Evolutionary conservation across 2,888 invertebrate genomes (phyloP), one percentile per base, ranked within the genome.

Genomic region (Drosophila kanekoi): DNA sequence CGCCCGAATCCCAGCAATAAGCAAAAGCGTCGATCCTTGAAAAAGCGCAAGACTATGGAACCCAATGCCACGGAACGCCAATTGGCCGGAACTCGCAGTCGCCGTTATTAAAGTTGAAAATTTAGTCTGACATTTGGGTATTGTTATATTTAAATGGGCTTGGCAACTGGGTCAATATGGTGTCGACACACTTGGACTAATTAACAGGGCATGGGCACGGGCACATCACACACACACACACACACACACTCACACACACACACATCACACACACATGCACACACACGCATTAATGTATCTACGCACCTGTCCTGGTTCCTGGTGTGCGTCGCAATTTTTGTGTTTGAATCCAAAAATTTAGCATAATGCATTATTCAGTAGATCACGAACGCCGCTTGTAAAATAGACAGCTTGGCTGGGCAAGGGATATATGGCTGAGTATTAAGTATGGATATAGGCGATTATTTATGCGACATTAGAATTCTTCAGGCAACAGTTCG

Each of bases 281-380:
- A 3, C 60, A 71, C 41, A 38, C 57, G n/a, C 51, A 48, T 14
- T 14, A 10, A 1, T 63, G 45, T 20, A 45, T 16, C 28, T 28
- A 13, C 13, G 4, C 48, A 54, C 71, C 60, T 76, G 72, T 79
- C 60, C 74, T 72, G 61, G 33, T 67, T 73, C 69, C 72, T 67
- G 45, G 52, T 48, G 28, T 59, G 51, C 59, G 77, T 52, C 73
- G 86, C 66, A 79, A 49, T 80, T 79, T 81, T 59, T 58, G 44
- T 65, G 44, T 65, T 68, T 62, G 43, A 52, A 57, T 79, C 47
- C 44, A 10, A 18, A 10, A 18, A 59, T 72, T 70, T 63, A 65
- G 84, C 89, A 86, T 83, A 58, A 68, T 83, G 89, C 80, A 83
- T 83, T 63, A 83, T 83, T 86, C 87, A 83, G 37, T 43, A 64